Evolutionary conservation across 2,888 invertebrate species (phyloP).

Genomic region (Tenthredo distinguenda): DNA sequence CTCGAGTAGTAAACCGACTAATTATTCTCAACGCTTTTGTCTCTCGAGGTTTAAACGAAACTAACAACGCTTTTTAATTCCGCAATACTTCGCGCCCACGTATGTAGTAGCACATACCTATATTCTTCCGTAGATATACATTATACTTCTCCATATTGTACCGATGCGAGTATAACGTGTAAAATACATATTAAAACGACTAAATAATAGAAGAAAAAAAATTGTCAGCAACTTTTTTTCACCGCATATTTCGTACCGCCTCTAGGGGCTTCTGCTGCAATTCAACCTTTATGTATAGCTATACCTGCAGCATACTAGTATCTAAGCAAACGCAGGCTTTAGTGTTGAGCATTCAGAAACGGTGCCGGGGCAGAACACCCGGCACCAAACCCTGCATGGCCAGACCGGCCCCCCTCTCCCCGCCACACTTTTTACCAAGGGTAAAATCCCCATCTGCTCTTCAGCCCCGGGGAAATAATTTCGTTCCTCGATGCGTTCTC

Average conservation of each 20-base stretch:
- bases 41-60: constrained; percentile 16
- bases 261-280: not conserved
- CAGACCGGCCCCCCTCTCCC: not conserved
- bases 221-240: not conserved
- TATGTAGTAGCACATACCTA: not conserved
- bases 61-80: constrained; percentile 22
- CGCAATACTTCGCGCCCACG: constrained; percentile 14
- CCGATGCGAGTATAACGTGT: not conserved
- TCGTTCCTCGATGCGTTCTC: constrained; percentile 1
- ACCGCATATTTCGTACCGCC: not conserved
- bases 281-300: not conserved
- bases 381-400: constrained; percentile 26
- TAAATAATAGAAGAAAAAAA: constrained; percentile 1
- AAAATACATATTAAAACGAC: not conserved
- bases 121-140: not conserved
- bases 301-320: not conserved
- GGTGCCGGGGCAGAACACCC: constrained; percentile 38
- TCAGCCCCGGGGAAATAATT: constrained; percentile 40
- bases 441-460: constrained; percentile 51
- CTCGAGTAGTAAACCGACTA: not conserved
- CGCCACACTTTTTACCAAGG: constrained; percentile 33
- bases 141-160: not conserved
- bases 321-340: constrained; percentile 5
- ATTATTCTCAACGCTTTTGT: constrained; percentile 6
- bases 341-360: not conserved